phyloP scores from a whole-genome alignment of 2,797 vertebrate species.

The Hylomyscus alleni region DNA sequence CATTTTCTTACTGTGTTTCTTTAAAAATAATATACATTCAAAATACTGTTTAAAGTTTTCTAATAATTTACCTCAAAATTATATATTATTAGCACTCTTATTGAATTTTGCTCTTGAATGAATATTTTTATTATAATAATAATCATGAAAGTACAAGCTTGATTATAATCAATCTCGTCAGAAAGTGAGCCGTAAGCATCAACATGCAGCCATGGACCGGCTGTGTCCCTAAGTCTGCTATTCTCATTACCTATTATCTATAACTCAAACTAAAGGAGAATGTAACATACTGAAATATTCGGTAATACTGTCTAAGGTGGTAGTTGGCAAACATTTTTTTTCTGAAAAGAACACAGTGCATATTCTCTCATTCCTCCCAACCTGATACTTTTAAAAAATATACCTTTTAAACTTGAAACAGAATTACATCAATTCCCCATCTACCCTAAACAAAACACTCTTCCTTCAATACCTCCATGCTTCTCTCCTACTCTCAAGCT shows the following conservation, averaged over 20 bases:
- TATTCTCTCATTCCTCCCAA: background rate
- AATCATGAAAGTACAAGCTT: background rate
- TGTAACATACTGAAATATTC: conserved; percentile 31
- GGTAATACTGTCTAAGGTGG: background rate
- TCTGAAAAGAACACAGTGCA: conserved; percentile 17
- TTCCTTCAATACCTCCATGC: background rate
- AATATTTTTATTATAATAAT: background rate
- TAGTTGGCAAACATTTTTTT: conserved; percentile 7
- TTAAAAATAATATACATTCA: background rate
- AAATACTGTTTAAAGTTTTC: background rate
- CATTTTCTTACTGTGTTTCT: background rate
- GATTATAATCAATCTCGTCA: background rate
- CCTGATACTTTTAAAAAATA: background rate
- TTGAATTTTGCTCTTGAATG: background rate
- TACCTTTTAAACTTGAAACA: background rate
- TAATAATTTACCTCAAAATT: background rate
- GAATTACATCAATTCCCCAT: background rate
- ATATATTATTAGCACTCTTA: background rate
- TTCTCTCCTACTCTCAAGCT: background rate
- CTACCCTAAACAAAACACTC: background rate
- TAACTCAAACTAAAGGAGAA: background rate
- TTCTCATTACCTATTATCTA: conserved; percentile 9
- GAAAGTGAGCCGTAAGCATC: conserved; percentile 8
- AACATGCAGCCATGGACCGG: background rate
- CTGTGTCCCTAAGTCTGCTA: conserved; percentile 28